Base-by-base conservation (phyloP, 2,113 vertebrate species). In the Cariama cristata region DNA sequence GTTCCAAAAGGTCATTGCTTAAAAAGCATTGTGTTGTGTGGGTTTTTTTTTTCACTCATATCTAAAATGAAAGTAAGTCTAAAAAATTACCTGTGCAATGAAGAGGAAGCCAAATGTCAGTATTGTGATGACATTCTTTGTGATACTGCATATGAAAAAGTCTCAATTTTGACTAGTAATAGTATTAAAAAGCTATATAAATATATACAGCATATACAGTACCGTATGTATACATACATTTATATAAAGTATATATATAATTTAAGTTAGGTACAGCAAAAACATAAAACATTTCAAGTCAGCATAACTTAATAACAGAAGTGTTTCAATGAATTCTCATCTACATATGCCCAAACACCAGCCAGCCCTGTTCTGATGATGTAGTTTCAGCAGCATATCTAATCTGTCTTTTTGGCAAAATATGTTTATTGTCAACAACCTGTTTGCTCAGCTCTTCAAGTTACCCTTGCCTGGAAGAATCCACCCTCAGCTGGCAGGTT, bases 141-240 rank as follows among this genome's bases (percentile, higher is more conserved):
- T 55, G 74, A 72, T 59, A 38, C 76, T 93, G 50, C 74, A 27
- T 94, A 73, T 71, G 92, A 96, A 96, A 76, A 91, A 67, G 33
- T 87, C 95, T 93, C 96, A 32, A 80, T 98, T 97, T 89, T 89
- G 79, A 96, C 91, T 82, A 74, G 55, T 91, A 93, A n/a, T 91
- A 90, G 91, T 96, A 95, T 97, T 97, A 90, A 98, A 97, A 96
- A 88, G 90, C 88, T 97, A 93, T 98, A 94, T 98, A 96, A 97
- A 95, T 98, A 98, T 98, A 53, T 98, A 97, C 97, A 98, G 77
- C 94, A 97, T 97, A 92, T 98, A 97, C 97, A 97, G 72, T 67
- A 92, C 64, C 11, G 12, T 96, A 86, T 85, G 96, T 95, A 93
- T 97, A 97, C 95, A 79, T 86, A 91, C 90, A 98, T 93, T 95